Conservation (phyloP, 2,888 invertebrate genomes). For the Erpobdella octoculata region DNA sequence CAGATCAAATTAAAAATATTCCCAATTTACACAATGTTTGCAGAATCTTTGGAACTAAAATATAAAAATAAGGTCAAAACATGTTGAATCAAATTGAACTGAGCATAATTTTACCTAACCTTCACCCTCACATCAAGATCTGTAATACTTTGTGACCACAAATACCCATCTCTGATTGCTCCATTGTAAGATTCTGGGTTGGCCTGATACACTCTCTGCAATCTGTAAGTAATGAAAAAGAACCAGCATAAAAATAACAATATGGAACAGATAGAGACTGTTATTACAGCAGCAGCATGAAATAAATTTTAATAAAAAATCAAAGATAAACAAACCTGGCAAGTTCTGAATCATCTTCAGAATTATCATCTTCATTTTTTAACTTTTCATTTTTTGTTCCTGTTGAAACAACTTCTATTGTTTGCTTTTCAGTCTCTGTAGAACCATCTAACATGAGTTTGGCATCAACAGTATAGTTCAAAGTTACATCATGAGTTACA, state of each 20-base stretch:
- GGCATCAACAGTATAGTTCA: background rate
- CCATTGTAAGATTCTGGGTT: slow-evolving; percentile 68
- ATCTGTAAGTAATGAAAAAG: too few species aligned
- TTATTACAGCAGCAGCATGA: background rate
- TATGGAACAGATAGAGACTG: background rate
- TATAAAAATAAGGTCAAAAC: background rate
- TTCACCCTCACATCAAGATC: slow-evolving; percentile 60
- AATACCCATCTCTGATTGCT: slow-evolving; percentile 66
- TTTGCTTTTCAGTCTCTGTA: too few species aligned
- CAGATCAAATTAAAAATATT: slow-evolving; percentile 15
- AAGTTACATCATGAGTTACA: background rate
- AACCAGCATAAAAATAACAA: too few species aligned
- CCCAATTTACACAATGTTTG: background rate
- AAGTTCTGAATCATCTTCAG: slow-evolving; percentile 32
- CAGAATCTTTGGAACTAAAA: background rate
- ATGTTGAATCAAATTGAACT: background rate
- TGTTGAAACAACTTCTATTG: too few species aligned
- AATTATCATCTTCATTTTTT: background rate
- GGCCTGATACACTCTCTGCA: slow-evolving; percentile 44
- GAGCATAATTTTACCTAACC: background rate
- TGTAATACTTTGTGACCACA: slow-evolving; percentile 75
- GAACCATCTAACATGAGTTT: too few species aligned
- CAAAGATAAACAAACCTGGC: slow-evolving; percentile 25
- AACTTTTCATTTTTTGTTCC: background rate
- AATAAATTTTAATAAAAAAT: too few species aligned